Evolutionary conservation across 2,797 vertebrate species (phyloP).

Genomic region (Typhlichthys eigenmanni): DNA sequence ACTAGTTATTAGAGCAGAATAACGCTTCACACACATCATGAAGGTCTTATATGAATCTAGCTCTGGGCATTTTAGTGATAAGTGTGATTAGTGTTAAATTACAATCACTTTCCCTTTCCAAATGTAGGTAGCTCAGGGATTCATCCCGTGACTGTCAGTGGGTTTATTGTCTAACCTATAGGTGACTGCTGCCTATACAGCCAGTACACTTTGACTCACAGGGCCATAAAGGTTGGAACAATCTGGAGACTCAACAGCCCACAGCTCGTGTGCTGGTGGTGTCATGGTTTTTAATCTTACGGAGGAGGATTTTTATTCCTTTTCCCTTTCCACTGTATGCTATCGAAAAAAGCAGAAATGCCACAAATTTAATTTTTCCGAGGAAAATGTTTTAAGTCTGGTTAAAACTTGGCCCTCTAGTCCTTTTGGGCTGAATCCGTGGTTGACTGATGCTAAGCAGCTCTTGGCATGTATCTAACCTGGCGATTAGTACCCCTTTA

Average conservation of each 20-base stretch:
- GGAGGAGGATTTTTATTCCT: conserved; percentile 29
- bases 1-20: too few relatives aligned
- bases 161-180: conserved; percentile 5
- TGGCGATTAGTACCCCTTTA: conserved; percentile 69
- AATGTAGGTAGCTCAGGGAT: conserved; percentile 2
- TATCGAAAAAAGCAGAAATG: conserved; percentile 54
- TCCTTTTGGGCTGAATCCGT: conserved; percentile 53
- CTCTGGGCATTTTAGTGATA: background rate
- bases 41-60: too few relatives aligned
- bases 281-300: conserved; percentile 41
- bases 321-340: conserved; percentile 44
- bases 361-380: conserved; percentile 63
- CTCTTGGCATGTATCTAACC: conserved; percentile 64
- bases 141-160: background rate
- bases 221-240: conserved; percentile 26
- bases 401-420: conserved; percentile 44
- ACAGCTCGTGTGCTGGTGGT: conserved; percentile 8
- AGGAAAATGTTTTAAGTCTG: conserved; percentile 66
- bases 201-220: conserved; percentile 16
- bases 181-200: conserved; percentile 15
- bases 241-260: conserved; percentile 18
- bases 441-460: conserved; percentile 69
- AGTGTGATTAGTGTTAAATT: background rate
- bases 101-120: conserved; percentile 3
- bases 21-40: too few relatives aligned